Percentiles rank a stretch among this genome's conserved stretches.
Conservation (phyloP, 1,140 invertebrate species). For the Prorops nasuta region DNA sequence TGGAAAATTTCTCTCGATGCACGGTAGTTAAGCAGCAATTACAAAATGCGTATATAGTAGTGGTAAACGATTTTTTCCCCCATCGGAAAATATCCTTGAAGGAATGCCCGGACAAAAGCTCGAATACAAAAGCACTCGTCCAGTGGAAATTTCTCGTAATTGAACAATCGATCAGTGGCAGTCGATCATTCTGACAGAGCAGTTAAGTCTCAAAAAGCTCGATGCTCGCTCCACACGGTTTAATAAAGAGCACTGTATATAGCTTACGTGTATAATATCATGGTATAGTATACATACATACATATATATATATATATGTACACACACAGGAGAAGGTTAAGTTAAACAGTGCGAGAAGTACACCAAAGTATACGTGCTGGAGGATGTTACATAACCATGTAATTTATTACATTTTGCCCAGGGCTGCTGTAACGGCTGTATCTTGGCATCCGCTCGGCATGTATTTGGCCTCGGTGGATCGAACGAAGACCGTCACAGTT, state of each 20-base stretch:
- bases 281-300: neutral
- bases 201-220: too few relatives aligned
- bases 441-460: conserved; percentile 88
- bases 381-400: neutral
- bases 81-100: neutral
- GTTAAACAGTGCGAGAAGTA: neutral
- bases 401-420: conserved; percentile 42
- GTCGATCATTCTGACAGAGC: neutral
- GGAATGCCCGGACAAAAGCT: neutral
- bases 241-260: too few relatives aligned
- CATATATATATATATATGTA: neutral
- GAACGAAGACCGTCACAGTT: conserved; percentile 78
- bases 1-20: neutral
- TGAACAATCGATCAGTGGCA: neutral
- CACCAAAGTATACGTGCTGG: neutral
- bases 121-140: neutral
- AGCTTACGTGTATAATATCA: too few relatives aligned
- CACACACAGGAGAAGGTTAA: neutral
- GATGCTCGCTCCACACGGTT: too few relatives aligned
- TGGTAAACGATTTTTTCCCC: neutral
- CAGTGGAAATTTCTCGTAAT: neutral
- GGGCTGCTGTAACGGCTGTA: conserved; percentile 83
- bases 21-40: too few relatives aligned
- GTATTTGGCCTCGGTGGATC: conserved; percentile 84
- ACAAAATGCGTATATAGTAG: too few relatives aligned